These are phyloP conservation scores for Ophiodon elongatus DNA, from an alignment of 2,113 vertebrate genomes.

Conservation along the genomic window DNA sequence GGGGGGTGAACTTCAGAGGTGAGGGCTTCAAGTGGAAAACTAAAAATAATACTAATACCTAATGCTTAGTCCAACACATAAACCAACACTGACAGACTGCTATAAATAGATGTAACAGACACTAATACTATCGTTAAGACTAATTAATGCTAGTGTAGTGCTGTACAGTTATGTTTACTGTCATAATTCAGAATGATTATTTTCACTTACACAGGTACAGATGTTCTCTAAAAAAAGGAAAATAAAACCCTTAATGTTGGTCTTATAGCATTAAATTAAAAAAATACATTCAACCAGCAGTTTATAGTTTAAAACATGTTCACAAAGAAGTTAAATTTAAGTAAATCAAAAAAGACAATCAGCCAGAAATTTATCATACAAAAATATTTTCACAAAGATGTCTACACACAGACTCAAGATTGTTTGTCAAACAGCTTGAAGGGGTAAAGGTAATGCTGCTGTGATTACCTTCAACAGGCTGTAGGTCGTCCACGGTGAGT, in stretches of 20 bases:
- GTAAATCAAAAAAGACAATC: neutral
- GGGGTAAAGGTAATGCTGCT: conserved; percentile 9
- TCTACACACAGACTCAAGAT: conserved; percentile 6
- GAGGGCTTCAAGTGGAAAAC: conserved; percentile 50
- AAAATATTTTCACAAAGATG: neutral
- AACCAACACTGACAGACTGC: conserved; percentile 1
- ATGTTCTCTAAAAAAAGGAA: conserved; percentile 44
- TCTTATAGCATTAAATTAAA: neutral
- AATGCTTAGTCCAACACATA: neutral
- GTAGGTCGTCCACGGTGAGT: conserved; percentile 97
- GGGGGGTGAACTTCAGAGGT: conserved; percentile 67
- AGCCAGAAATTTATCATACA: neutral
- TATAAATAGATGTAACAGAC: neutral
- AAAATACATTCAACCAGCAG: neutral
- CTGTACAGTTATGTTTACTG: neutral
- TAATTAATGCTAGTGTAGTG: neutral
- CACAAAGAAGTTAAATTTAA: conserved; percentile 15
- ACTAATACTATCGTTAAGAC: neutral
- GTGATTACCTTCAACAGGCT: conserved; percentile 85
- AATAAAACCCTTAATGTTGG: conserved; percentile 24
- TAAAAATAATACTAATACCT: conserved; percentile 14
- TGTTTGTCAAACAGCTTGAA: neutral
- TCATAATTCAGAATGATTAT: conserved; percentile 23
- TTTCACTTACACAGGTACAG: conserved; percentile 39
- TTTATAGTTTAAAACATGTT: neutral